A percentile compares a stretch with the other conserved stretches of the same genome.
Evolutionary conservation across 1,140 invertebrate species (phyloP).

Genomic region (Caenorhabditis inopinata): DNA sequence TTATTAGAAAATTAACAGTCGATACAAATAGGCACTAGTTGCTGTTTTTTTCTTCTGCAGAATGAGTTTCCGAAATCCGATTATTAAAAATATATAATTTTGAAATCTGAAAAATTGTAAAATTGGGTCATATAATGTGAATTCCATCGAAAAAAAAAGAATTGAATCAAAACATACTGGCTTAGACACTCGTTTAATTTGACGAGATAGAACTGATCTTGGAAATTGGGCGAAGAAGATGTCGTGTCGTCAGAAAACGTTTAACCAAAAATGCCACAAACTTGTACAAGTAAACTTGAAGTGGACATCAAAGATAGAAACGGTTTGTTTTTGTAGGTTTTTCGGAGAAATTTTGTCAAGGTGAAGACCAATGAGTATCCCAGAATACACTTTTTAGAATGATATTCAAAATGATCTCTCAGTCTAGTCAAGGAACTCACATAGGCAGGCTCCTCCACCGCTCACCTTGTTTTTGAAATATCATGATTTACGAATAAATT

Average conservation of each 20-base stretch:
- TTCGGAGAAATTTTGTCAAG: not conserved
- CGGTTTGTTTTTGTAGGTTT: not conserved
- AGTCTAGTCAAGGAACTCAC: no score
- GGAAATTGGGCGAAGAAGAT: constrained; percentile 12
- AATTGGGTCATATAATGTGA: not conserved
- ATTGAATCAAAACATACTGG: not conserved
- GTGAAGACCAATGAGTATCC: no score
- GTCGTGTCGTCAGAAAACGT: not conserved
- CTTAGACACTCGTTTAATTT: not conserved
- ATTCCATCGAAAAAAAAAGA: not conserved
- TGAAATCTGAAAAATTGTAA: not conserved
- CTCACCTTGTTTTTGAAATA: no score
- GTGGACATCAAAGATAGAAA: not conserved
- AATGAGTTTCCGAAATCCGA: no score
- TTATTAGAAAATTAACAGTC: no score
- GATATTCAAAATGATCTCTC: no score
- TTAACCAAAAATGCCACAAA: constrained; percentile 4
- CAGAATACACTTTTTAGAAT: no score
- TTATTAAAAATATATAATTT: no score
- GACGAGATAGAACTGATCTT: not conserved
- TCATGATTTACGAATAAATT: no score
- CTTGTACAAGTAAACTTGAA: not conserved
- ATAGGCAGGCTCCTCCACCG: no score
- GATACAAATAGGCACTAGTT: no score
- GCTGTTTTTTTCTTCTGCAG: no score